Evolutionary conservation across 2,797 vertebrate genomes (phyloP).

Genomic region (Trachurus trachurus): DNA sequence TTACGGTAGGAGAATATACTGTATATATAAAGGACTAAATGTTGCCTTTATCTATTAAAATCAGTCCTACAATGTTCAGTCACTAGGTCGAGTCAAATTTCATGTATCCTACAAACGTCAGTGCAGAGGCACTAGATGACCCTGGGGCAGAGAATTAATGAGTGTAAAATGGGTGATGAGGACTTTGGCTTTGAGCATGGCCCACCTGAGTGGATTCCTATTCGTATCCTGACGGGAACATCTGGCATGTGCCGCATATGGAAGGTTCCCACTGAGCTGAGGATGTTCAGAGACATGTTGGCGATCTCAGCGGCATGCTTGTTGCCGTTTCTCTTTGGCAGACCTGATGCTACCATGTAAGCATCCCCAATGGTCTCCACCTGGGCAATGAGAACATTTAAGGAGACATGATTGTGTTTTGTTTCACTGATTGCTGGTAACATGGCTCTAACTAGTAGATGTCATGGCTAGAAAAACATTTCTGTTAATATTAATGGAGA

Average conservation of each 20-base stretch:
- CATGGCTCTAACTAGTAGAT: neutral
- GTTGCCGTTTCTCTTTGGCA: constrained; percentile 90
- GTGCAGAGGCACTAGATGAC: neutral
- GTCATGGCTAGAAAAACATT: neutral
- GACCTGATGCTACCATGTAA: constrained; percentile 91
- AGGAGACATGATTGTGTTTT: neutral
- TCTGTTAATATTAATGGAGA: neutral
- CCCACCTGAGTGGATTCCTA: constrained; percentile 90
- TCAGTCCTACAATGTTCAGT: neutral
- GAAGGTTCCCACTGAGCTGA: constrained; percentile 90
- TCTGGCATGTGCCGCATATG: constrained; percentile 92
- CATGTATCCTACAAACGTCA: neutral
- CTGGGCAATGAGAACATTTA: constrained; percentile 66
- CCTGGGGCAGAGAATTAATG: neutral
- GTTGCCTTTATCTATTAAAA: neutral
- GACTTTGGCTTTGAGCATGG: neutral
- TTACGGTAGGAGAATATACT: neutral
- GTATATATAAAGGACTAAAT: neutral
- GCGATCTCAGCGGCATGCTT: constrained; percentile 90
- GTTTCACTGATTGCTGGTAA: neutral
- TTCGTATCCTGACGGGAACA: constrained; percentile 89
- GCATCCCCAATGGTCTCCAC: constrained; percentile 93
- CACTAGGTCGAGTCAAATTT: neutral
- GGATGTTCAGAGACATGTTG: constrained; percentile 92
- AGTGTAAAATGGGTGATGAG: neutral